Evolutionary conservation across 2,888 invertebrate species (phyloP).

Genomic region (Cyrtodaria siliqua): DNA sequence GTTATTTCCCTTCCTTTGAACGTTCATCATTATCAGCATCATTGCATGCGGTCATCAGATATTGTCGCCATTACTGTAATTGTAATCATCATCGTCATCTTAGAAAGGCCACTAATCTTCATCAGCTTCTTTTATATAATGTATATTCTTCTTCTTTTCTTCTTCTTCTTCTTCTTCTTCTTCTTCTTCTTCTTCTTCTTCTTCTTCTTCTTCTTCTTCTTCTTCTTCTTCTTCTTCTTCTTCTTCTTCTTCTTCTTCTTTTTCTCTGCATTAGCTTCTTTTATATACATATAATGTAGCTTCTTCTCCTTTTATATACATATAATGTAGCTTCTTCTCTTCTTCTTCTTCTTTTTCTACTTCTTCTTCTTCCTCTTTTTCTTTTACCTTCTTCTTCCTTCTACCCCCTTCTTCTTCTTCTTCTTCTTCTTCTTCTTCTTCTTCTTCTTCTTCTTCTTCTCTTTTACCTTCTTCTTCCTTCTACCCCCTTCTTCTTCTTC

Average conservation of each 20-base stretch:
- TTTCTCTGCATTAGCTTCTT: constrained; percentile 1
- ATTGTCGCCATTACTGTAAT: too few species aligned
- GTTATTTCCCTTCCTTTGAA: too few species aligned
- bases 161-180: constrained; percentile 4
- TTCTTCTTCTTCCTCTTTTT: constrained; percentile 15
- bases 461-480: constrained; percentile 1
- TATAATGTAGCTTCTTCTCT: too few species aligned
- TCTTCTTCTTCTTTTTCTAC: too few species aligned
- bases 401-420: constrained; percentile 1
- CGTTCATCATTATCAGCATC: too few species aligned
- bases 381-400: neutral
- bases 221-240: constrained; percentile 7
- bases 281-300: neutral
- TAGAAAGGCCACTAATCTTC: too few species aligned
- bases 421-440: constrained; percentile 15
- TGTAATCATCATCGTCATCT: too few species aligned
- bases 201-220: constrained; percentile 8
- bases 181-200: constrained; percentile 13
- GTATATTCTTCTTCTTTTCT: too few species aligned
- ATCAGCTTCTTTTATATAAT: too few species aligned
- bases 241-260: constrained; percentile 9
- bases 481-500: neutral
- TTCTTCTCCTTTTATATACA: constrained; percentile 13
- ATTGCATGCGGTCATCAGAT: too few species aligned
- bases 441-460: constrained; percentile 16